These are phyloP conservation scores for Zootoca vivipara DNA, from an alignment of 2,113 vertebrate species.

Conservation along the genomic window DNA sequence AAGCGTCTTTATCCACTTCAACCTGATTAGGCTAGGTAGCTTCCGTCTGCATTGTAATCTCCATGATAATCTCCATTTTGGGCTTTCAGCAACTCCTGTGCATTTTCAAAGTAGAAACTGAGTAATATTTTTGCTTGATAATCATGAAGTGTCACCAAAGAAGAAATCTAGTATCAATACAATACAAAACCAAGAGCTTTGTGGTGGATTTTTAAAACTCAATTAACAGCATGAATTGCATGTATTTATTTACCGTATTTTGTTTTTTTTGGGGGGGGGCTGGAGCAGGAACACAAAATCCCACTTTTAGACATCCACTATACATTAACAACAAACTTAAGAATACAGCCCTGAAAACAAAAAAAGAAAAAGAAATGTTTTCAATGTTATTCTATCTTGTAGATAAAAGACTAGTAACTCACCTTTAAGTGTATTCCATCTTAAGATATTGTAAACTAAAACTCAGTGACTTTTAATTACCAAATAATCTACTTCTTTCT, in stretches of 20 bases:
- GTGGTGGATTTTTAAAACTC: not conserved
- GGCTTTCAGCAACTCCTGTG: not conserved
- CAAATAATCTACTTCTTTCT: constrained; percentile 6
- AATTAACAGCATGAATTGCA: not conserved
- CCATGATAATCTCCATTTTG: not conserved
- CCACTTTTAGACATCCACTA: not conserved
- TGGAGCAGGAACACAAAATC: not conserved
- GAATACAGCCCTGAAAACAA: not conserved
- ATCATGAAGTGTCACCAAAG: not conserved
- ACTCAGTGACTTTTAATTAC: not conserved
- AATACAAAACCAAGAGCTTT: not conserved
- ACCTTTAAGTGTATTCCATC: constrained; percentile 46
- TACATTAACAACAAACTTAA: not conserved
- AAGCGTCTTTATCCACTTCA: not conserved
- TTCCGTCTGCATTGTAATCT: not conserved
- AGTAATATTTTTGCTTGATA: not conserved
- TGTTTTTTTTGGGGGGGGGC: too few species aligned
- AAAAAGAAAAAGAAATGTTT: not conserved
- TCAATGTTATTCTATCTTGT: not conserved
- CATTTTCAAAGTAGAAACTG: not conserved
- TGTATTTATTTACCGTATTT: too few species aligned
- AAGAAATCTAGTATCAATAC: not conserved
- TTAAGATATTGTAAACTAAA: not conserved
- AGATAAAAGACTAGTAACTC: constrained; percentile 11
- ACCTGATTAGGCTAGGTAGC: not conserved